Base-by-base conservation (phyloP, 2,888 invertebrate species). In the Polydrusus cervinus region DNA sequence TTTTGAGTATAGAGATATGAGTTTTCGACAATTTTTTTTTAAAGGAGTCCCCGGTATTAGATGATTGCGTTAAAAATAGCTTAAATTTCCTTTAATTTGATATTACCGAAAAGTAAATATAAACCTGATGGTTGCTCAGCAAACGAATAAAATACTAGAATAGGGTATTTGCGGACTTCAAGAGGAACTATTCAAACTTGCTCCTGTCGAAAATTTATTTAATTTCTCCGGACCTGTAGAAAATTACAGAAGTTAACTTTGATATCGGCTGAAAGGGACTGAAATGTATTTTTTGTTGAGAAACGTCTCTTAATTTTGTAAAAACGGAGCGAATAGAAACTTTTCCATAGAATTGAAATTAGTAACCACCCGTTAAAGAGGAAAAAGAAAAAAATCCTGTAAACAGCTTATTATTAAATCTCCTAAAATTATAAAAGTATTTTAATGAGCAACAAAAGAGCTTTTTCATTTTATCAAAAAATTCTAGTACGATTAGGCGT, bases 241-340 rank as follows among this genome's bases (percentile, higher is more conserved):
- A 49, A 49, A 49, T 49, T 49, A 49, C 10, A 9, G 47, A 49
- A 49, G 47, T 49, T 49, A 49, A 49, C 47, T 49, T 16, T 16
- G 16, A n/a, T 49, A 49, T 16, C 5, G 47, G 14, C 47, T n/a
- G 18, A 49, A 43, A 43, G n/a, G 13, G 2, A 49, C 47, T 16
- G 9, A 49, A 49, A 49, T 16, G 16, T 16, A n/a, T 8, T 16
- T 16, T 49, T 49, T 49, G 47, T 49, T n/a, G 16, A 16, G 47
- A 49, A 16, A 14, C 7, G 47, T 49, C 47, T 49, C 47, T 49
- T 49, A 49, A 49, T 49, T 49, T 16, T 16, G 0, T n/a, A n/a
- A 43, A 10, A 3, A 43, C 14, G 3, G 14, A 47, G 1, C 14
- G 3, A 14, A 47, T 14, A 47, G 47, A 16, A 49, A 49, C 47